Evolutionary conservation across 2,888 invertebrate species (phyloP).

Genomic region (Helobdella robusta): DNA sequence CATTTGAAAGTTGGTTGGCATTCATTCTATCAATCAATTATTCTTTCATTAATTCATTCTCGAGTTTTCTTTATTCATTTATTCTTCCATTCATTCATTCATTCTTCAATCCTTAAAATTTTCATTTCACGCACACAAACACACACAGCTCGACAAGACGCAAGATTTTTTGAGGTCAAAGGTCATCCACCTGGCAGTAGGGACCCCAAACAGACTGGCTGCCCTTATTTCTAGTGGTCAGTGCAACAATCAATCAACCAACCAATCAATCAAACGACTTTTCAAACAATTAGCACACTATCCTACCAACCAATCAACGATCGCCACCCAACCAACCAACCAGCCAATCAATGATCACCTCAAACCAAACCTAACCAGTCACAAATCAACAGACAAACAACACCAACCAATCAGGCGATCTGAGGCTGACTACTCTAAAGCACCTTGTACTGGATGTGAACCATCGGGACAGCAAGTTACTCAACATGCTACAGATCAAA

Average conservation of each 20-base stretch:
- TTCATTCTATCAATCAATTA: not conserved
- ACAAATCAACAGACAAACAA: not conserved
- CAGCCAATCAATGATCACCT: not conserved
- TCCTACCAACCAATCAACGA: not conserved
- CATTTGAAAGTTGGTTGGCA: slow-evolving; percentile 42
- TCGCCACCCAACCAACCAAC: not conserved
- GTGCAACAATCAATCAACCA: not conserved
- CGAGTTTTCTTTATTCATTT: not conserved
- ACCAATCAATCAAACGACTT: not conserved
- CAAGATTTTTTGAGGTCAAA: slow-evolving; percentile 16
- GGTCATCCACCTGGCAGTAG: slow-evolving; percentile 18
- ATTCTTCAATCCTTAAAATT: no score
- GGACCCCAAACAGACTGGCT: not conserved
- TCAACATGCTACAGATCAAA: slow-evolving; percentile 8
- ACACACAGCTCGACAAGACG: slow-evolving; percentile 12
- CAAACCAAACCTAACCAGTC: not conserved
- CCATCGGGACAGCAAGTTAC: not conserved
- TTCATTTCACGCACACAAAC: no score
- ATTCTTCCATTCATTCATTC: no score
- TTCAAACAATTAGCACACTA: not conserved
- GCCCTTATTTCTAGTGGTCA: not conserved
- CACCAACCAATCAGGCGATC: not conserved
- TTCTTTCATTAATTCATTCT: not conserved
- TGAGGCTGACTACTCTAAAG: not conserved
- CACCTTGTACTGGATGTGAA: slow-evolving; percentile 1